Conservation (phyloP, 2,888 invertebrate genomes). For the Aphodius granarius region DNA sequence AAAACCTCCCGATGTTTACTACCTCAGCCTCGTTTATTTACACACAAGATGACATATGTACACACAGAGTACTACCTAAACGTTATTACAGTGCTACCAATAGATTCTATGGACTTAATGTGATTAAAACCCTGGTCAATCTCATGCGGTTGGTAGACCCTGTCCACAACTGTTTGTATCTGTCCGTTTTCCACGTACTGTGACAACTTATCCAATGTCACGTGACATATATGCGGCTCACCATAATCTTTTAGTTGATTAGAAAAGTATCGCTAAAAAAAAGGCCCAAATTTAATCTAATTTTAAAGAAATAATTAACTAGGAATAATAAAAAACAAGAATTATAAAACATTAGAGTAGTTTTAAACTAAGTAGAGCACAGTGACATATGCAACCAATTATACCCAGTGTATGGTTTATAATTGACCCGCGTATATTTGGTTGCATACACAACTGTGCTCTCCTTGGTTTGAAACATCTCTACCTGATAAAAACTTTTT, state of each 20-base stretch:
- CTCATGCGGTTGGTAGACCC: constrained; percentile 51
- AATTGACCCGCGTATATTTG: no score
- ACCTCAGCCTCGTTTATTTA: not conserved
- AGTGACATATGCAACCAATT: no score
- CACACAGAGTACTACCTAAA: constrained; percentile 43
- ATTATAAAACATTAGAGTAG: no score
- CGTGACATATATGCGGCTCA: constrained; percentile 49
- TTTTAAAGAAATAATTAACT: not conserved
- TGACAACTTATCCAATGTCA: constrained; percentile 46
- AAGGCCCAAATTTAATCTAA: no score
- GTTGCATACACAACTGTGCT: no score
- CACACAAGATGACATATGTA: not conserved
- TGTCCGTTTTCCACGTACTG: constrained; percentile 58
- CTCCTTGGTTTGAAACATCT: no score
- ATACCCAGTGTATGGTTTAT: no score
- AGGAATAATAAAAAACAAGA: not conserved
- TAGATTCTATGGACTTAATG: constrained; percentile 47
- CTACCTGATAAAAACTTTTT: constrained; percentile 54
- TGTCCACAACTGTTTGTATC: constrained; percentile 62
- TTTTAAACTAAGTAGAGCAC: no score
- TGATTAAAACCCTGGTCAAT: constrained; percentile 50
- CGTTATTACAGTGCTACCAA: constrained; percentile 51
- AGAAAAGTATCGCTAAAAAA: constrained; percentile 15
- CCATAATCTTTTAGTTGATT: constrained; percentile 46
- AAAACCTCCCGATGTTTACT: not conserved